Evolutionary conservation across 2,797 vertebrate species (phyloP), one percentile per base, ranked within the genome.

Genomic region (Parotocinclus haroldoi): DNA sequence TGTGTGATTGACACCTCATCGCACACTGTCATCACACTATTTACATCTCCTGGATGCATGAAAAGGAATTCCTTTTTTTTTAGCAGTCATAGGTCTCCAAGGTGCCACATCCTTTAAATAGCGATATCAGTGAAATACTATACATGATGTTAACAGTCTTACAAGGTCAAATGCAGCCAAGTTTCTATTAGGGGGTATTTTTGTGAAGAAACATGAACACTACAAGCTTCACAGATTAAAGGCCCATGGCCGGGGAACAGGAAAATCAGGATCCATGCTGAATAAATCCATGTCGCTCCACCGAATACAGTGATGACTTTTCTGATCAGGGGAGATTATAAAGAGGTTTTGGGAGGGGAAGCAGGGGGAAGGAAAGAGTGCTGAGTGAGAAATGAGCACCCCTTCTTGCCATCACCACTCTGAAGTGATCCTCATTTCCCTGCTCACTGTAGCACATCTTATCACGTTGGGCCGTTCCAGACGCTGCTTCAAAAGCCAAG

Each of bases 1-100:
- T 74, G 81, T 78, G 84, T 91, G 92, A 90, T 63, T 90, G 85
- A 85, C 80, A 86, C 78, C 81, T 78, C 74, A n/a, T n/a, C n/a
- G n/a, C n/a, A n/a, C n/a, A n/a, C n/a, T 79, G 54, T 78, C 72
- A 71, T 80, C 81, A 80, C 68, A 75, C 61, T 76, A 79, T 14
- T 66, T 63, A 48, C 49, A 42, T 71, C 60, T 63, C 18, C 39
- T 68, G 38, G 50, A 64, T 48, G 16, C 39, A 66, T 55, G 58
- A 68, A 57, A 62, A 57, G 56, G 64, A 70, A 57, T 10, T 11
- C 42, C 12, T 63, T 64, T 61, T 50, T 38, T 50, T 58, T 68
- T 68, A 67, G 64, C 58, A 71, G 37, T 59, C 54, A 58, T 54
- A 52, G 55, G 42, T 50, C 50, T 39, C 50, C n/a, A 54, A 44